Evolutionary conservation across 2,113 vertebrate genomes (phyloP).

Genomic region (Erythrocercus mccallii): DNA sequence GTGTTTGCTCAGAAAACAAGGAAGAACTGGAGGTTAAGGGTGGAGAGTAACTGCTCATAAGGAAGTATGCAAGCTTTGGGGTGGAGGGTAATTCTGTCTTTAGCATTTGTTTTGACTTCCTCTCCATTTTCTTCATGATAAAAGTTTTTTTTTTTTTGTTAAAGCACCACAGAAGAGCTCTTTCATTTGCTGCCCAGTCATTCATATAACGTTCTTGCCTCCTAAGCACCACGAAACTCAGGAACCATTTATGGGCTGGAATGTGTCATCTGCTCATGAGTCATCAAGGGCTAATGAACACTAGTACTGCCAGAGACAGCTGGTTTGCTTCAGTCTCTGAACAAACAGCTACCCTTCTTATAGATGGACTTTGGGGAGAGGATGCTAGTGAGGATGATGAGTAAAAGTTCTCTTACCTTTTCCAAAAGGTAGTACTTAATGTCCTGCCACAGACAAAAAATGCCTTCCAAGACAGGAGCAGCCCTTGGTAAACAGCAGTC

Average conservation of each 20-base stretch:
- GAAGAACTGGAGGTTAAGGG: not conserved
- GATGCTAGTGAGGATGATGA: not conserved
- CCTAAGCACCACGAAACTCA: not conserved
- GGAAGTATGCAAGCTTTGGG: not conserved
- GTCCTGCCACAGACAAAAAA: not conserved
- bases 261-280: conserved; percentile 47
- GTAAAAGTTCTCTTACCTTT: not conserved
- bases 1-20: not conserved
- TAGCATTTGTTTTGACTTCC: not conserved
- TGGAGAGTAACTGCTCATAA: not conserved
- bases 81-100: not conserved
- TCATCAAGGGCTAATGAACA: conserved; percentile 4
- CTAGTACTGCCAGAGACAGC: not conserved
- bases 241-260: conserved; percentile 42
- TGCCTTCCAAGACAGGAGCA: not conserved
- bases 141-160: not conserved
- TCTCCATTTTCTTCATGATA: not conserved
- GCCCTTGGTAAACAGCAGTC: not conserved
- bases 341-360: not conserved
- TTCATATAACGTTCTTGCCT: not conserved
- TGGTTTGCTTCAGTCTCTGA: not conserved
- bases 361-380: not conserved
- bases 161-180: not conserved
- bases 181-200: not conserved
- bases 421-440: not conserved